phyloP scores from a whole-genome alignment of 2,113 vertebrate species.

The Prietella phreatophila region DNA sequence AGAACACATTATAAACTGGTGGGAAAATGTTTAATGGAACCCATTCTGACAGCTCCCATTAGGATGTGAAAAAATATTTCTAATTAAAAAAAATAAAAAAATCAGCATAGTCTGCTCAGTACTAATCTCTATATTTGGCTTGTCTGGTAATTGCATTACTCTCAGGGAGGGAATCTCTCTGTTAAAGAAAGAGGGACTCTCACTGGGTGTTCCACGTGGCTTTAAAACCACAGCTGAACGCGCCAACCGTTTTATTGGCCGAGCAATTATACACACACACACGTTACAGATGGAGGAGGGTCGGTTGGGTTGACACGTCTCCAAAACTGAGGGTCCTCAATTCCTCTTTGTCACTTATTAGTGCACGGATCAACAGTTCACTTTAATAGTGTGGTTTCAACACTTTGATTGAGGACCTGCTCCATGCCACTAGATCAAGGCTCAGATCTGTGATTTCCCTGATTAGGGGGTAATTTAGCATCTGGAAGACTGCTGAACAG shows the following conservation, averaged over 20 bases:
- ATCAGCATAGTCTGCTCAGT: not conserved
- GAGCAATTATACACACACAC: slow-evolving; percentile 59
- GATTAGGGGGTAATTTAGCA: slow-evolving; percentile 54
- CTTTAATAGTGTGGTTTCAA: slow-evolving; percentile 55
- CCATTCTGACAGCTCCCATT: not conserved
- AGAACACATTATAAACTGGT: not conserved
- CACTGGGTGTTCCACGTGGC: slow-evolving; percentile 52
- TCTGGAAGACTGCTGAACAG: slow-evolving; percentile 48
- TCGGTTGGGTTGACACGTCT: slow-evolving; percentile 51
- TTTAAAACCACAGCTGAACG: slow-evolving; percentile 37
- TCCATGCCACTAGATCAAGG: slow-evolving; percentile 19
- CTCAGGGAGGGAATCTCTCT: slow-evolving; percentile 18
- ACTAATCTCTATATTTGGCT: not conserved
- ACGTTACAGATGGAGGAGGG: slow-evolving; percentile 27
- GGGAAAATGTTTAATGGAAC: slow-evolving; percentile 2
- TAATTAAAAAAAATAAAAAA: too few relatives aligned
- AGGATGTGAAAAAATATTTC: not conserved
- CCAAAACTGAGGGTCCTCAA: slow-evolving; percentile 52
- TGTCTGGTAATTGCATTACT: slow-evolving; percentile 7
- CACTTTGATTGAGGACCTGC: slow-evolving; percentile 43
- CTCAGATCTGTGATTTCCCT: slow-evolving; percentile 44
- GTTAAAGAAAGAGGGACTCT: slow-evolving; percentile 1
- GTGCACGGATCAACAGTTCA: slow-evolving; percentile 57
- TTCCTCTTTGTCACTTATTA: slow-evolving; percentile 59
- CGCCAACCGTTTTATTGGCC: slow-evolving; percentile 61